These are phyloP conservation scores for Andrena hattorfiana DNA, from an alignment of 2,888 invertebrate species.

Conservation along the genomic window DNA sequence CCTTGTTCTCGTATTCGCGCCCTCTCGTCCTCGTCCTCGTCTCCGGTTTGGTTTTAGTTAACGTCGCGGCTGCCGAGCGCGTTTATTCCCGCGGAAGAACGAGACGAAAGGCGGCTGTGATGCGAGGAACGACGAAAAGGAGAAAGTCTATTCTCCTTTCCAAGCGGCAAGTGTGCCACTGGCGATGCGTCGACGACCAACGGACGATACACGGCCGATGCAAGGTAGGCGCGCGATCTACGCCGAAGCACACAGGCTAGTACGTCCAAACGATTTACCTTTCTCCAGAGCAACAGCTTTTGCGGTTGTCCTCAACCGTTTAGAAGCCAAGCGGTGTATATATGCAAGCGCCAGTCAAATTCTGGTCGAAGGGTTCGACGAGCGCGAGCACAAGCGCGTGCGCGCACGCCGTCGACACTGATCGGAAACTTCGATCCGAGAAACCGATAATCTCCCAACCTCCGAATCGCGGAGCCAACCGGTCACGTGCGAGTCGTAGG, in stretches of 20 bases:
- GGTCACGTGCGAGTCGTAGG: too few relatives aligned
- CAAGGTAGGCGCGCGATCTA: slow-evolving; percentile 14
- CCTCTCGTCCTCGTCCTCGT: slow-evolving; percentile 3
- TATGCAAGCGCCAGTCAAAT: too few relatives aligned
- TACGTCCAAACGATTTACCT: slow-evolving; percentile 31
- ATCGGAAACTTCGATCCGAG: not conserved
- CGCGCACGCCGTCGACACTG: not conserved
- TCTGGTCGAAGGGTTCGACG: not conserved
- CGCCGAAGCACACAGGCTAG: not conserved
- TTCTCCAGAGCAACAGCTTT: slow-evolving; percentile 6
- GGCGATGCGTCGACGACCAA: slow-evolving; percentile 53
- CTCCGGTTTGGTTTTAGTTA: slow-evolving; percentile 9
- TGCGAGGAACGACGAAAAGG: slow-evolving; percentile 67
- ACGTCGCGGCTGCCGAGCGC: slow-evolving; percentile 23
- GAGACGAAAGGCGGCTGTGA: slow-evolving; percentile 31
- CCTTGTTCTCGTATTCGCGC: slow-evolving; percentile 6
- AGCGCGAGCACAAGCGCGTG: not conserved
- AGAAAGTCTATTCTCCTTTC: slow-evolving; percentile 77
- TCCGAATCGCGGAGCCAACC: not conserved
- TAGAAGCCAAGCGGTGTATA: too few relatives aligned
- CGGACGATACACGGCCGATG: slow-evolving; percentile 30
- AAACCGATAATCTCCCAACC: not conserved
- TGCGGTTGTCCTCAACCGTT: not conserved
- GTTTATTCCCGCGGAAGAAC: slow-evolving; percentile 30
- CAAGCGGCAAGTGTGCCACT: slow-evolving; percentile 75